phyloP scores from a whole-genome alignment of 2,113 vertebrate species.

The Dolichotis patagonum region DNA sequence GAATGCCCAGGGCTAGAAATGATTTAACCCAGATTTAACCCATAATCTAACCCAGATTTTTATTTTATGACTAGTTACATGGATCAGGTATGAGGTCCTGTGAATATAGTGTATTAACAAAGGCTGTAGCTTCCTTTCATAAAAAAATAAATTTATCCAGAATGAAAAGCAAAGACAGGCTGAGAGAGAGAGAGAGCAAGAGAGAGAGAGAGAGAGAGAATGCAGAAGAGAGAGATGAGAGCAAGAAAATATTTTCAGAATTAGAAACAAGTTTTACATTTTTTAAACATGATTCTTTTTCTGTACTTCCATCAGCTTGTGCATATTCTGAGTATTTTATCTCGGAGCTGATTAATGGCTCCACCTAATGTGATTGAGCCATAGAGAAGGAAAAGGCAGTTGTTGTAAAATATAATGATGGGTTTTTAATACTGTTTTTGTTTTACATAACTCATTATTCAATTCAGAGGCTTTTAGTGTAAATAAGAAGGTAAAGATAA shows the following conservation, averaged over 20 bases:
- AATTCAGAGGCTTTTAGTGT: not conserved
- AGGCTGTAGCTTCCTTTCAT: not conserved
- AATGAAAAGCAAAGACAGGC: not conserved
- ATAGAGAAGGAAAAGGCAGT: not conserved
- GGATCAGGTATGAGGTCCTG: not conserved
- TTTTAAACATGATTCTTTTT: not conserved
- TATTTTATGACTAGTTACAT: not conserved
- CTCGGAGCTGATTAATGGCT: not conserved
- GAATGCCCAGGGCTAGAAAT: not conserved
- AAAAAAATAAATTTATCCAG: not conserved
- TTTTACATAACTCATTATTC: not conserved
- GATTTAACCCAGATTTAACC: not conserved
- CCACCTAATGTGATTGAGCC: not conserved
- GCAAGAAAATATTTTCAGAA: not conserved
- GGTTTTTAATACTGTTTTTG: not conserved
- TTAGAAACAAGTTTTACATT: not conserved
- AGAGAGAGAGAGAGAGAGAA: not conserved
- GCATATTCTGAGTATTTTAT: not conserved
- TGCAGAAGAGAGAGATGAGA: too few relatives aligned
- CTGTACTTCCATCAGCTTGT: not conserved
- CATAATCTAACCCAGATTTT: not conserved
- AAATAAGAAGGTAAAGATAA: not conserved
- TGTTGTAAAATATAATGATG: not conserved
- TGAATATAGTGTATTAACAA: not conserved
- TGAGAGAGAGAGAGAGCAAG: not conserved